phyloP scores from a whole-genome alignment of 2,113 vertebrate genomes.

The Stomatorhinus ivindoensis region DNA sequence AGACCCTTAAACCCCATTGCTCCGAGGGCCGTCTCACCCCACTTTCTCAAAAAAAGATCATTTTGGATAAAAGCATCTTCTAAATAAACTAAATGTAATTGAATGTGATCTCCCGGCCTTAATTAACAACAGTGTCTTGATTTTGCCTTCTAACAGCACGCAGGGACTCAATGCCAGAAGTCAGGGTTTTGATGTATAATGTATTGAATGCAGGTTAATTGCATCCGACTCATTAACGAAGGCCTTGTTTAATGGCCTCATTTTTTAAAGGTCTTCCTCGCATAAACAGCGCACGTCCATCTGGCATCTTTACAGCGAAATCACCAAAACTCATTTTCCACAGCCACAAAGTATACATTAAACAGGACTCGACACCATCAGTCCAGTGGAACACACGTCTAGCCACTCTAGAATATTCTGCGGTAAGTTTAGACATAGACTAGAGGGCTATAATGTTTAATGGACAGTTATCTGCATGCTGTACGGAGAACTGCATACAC shows the following conservation, averaged over 20 bases:
- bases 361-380: not conserved
- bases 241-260: not conserved
- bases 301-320: not conserved
- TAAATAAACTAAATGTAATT: not conserved
- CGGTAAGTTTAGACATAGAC: not conserved
- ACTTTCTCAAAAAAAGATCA: not conserved
- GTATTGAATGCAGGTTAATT: not conserved
- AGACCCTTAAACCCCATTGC: not conserved
- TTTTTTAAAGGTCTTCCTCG: not conserved
- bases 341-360: not conserved
- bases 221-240: not conserved
- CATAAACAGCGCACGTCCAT: not conserved
- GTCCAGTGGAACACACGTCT: not conserved
- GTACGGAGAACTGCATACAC: not conserved
- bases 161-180: not conserved
- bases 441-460: not conserved
- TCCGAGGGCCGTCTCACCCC: not conserved
- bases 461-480: not conserved
- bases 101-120: not conserved
- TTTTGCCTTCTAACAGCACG: not conserved
- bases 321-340: not conserved
- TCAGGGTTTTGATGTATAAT: not conserved
- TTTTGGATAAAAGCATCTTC: not conserved
- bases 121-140: not conserved
- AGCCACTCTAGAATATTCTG: not conserved